phyloP scores from a whole-genome alignment of 2,113 vertebrate genomes.

The Taxidea taxus region DNA sequence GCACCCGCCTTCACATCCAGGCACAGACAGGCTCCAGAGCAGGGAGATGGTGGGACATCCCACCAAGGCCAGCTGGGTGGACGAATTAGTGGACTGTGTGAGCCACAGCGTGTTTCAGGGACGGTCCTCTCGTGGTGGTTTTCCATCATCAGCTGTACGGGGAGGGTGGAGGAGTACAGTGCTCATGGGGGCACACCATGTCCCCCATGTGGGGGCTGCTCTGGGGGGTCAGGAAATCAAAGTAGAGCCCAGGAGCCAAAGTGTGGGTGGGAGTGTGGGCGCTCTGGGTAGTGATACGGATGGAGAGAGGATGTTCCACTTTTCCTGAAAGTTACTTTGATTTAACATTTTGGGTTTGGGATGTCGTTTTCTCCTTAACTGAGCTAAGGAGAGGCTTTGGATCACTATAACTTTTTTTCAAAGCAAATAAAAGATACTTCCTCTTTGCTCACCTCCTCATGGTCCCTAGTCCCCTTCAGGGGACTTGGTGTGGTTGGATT shows the following conservation, averaged over 20 bases:
- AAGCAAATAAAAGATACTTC: neutral
- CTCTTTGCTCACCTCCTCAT: neutral
- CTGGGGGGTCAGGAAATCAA: fast-evolving
- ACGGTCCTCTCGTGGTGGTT: fast-evolving
- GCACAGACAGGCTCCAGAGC: fast-evolving
- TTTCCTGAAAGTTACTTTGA: neutral
- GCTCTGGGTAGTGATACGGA: fast-evolving
- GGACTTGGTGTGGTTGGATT: neutral
- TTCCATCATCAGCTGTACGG: fast-evolving
- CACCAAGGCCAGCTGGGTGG: neutral
- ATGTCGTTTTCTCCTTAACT: neutral
- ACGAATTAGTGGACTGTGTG: fast-evolving
- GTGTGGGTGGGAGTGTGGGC: fast-evolving
- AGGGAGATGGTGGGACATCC: fast-evolving
- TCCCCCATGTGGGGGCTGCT: neutral
- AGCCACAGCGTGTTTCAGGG: fast-evolving
- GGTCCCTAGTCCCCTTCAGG: fast-evolving
- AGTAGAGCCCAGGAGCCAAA: neutral
- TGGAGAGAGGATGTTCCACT: fast-evolving
- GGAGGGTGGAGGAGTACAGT: neutral
- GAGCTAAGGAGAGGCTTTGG: neutral
- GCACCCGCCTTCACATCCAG: fast-evolving
- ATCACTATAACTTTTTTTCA: neutral
- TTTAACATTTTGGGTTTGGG: fast-evolving
- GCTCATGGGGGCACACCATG: neutral